Base-by-base conservation (phyloP, 2,797 vertebrate species). In the Carapus acus region DNA sequence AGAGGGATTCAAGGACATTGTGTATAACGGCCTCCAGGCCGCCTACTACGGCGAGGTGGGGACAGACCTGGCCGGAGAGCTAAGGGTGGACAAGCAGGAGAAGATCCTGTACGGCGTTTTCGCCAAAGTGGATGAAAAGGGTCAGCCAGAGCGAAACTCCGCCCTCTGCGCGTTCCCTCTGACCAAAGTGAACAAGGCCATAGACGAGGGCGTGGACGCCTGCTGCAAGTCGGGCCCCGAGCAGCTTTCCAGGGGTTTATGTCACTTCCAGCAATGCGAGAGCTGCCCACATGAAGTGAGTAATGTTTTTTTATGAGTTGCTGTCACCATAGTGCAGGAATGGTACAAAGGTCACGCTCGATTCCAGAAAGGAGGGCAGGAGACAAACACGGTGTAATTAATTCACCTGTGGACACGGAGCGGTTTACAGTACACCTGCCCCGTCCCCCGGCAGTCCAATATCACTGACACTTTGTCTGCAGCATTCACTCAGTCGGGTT, bases 121-220 rank as follows among this genome's bases (percentile, higher is more conserved):
- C 0, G 85, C 87, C 0, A 65, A 88, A 58, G 87, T 86, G 29
- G 62, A 48, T 2, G 83, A 85, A 31, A 74, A 46, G 0, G 65
- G 76, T 0, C 17, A 50, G 6, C 76, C 83, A 0, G 60, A 31
- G 19, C 80, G 73, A 2, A 71, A 76, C 60, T 98, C 96, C 0
- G 92, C 93, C 0, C 78, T 98, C 50, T 98, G 96, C 0, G 91
- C 88, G 12, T 97, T 95, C 64, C 81, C 91, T 1, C 38, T 97
- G 33, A 54, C 7, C 15, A 65, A 77, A 47, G 73, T 94, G 37
- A 81, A 93, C 60, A 20, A 36, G 4, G 83, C 85, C 16, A 94
- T 97, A 4, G 82, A 90, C 1, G 8, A 42, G 0, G 93, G 93
- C 0, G 91, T 91, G 77, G 81, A 87, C 0, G 75, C 37, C 31